Conservation (phyloP, 2,888 invertebrate species). For the Xestia rhomboidea region DNA sequence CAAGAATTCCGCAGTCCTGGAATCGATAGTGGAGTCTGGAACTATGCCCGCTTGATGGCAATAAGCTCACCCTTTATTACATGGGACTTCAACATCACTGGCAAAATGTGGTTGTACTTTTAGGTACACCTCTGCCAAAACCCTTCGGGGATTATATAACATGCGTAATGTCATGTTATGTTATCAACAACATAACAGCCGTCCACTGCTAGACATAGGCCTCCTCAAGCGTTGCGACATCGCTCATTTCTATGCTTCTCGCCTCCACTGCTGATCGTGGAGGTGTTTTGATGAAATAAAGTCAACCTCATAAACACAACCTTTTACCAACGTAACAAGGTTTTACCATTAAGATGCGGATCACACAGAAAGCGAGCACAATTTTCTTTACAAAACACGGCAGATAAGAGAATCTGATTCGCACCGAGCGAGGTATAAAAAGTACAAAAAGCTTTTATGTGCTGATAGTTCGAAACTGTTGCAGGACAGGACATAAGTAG, state of each 20-base stretch:
- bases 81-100: background rate
- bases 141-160: background rate
- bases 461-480: slow-evolving; percentile 17
- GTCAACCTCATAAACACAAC: background rate
- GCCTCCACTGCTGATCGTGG: background rate
- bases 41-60: background rate
- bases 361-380: slow-evolving; percentile 17
- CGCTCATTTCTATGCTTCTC: background rate
- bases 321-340: background rate
- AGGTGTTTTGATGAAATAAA: background rate
- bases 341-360: slow-evolving; percentile 28
- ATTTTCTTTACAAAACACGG: slow-evolving; percentile 36
- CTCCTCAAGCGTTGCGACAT: background rate
- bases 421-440: slow-evolving; percentile 8
- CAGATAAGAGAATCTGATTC: slow-evolving; percentile 30
- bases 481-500: background rate
- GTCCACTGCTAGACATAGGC: background rate
- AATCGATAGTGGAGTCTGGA: background rate
- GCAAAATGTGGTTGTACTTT: background rate
- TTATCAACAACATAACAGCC: background rate
- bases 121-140: background rate
- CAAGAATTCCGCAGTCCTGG: no score
- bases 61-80: background rate
- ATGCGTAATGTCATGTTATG: background rate
- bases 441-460: slow-evolving; percentile 26